These are phyloP conservation scores for Heliconius eleuchia DNA, from an alignment of 1,140 invertebrate genomes.

Conservation along the genomic window DNA sequence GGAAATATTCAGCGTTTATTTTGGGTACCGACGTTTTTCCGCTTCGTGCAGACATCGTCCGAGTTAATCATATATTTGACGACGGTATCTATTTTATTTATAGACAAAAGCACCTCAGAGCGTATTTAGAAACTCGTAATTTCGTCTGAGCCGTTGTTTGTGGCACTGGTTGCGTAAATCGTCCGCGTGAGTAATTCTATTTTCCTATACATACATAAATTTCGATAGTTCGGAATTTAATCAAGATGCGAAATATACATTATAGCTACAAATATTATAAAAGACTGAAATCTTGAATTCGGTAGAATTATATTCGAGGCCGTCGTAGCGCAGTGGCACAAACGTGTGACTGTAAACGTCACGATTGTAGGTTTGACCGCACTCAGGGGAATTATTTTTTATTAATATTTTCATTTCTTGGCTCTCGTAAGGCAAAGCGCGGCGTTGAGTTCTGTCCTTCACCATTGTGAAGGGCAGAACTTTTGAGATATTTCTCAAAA, in stretches of 20 bases:
- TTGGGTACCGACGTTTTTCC: conserved; percentile 73
- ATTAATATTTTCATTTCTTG: no score
- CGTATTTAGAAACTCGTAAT: conserved; percentile 64
- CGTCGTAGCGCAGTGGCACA: no score
- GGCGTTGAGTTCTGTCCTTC: no score
- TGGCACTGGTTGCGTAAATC: conserved; percentile 42
- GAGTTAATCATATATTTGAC: conserved; percentile 73
- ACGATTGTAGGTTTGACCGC: no score
- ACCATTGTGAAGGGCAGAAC: no score
- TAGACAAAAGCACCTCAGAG: conserved; percentile 67
- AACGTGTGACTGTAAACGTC: no score
- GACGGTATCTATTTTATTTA: conserved; percentile 66
- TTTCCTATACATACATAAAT: conserved; percentile 20
- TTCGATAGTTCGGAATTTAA: not conserved
- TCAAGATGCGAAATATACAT: not conserved
- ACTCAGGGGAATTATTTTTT: no score
- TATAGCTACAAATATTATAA: not conserved
- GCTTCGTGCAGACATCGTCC: conserved; percentile 67
- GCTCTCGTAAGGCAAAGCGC: no score
- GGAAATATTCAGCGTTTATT: conserved; percentile 77
- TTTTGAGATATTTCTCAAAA: no score
- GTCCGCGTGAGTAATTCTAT: conserved; percentile 33
- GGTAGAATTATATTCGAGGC: no score
- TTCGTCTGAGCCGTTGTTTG: conserved; percentile 54
- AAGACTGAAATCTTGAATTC: no score